Evolutionary conservation across 2,113 vertebrate genomes (phyloP).

Genomic region (Cervus canadensis): DNA sequence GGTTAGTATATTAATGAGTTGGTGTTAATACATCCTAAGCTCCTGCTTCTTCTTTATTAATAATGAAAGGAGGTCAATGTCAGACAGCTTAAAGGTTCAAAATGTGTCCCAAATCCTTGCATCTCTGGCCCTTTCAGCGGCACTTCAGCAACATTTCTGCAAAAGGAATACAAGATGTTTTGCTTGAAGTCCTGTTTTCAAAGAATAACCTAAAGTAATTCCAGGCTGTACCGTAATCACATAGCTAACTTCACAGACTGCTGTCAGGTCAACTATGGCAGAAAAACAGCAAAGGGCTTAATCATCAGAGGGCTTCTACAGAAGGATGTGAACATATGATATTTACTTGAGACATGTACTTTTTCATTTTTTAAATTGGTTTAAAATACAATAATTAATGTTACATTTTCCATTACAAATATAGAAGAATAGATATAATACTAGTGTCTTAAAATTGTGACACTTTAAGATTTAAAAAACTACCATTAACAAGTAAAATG

Average conservation of each 20-base stretch:
- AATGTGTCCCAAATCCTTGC: constrained; percentile 78
- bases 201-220: constrained; percentile 81
- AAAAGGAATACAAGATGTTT: constrained; percentile 95
- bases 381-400: neutral
- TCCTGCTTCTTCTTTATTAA: constrained; percentile 78
- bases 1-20: constrained; percentile 70
- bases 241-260: constrained; percentile 62
- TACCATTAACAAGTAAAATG: constrained; percentile 14
- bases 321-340: neutral
- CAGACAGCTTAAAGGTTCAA: constrained; percentile 79
- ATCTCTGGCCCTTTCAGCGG: constrained; percentile 81
- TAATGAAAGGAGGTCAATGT: constrained; percentile 74
- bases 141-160: constrained; percentile 86
- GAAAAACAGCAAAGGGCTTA: constrained; percentile 45
- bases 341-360: neutral
- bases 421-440: neutral
- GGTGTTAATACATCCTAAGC: constrained; percentile 73
- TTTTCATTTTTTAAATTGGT: neutral
- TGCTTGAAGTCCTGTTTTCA: constrained; percentile 87
- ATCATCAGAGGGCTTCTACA: constrained; percentile 33
- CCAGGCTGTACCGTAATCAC: constrained; percentile 76
- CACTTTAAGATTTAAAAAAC: constrained; percentile 7
- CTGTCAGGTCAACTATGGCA: constrained; percentile 27
- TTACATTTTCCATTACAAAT: neutral
- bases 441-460: constrained; percentile 23